Conservation (phyloP, 1,140 invertebrate genomes). For the Nixonia krombeini region DNA sequence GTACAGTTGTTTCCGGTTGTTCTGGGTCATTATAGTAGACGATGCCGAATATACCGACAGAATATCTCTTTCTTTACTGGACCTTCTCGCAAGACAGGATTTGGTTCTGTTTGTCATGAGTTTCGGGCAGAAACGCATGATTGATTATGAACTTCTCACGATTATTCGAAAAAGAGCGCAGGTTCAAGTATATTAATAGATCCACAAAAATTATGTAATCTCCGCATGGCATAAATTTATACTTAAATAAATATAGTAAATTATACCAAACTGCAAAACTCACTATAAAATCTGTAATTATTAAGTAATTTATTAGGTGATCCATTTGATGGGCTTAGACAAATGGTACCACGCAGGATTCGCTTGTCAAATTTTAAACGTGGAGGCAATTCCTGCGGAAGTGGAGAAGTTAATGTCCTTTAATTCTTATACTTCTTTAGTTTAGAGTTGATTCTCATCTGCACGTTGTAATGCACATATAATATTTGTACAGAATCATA, state of each 20-base stretch:
- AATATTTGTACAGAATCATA: conserved; percentile 71
- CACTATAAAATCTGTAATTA: too few species aligned
- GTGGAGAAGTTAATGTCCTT: conserved; percentile 73
- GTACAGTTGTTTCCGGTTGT: conserved; percentile 57
- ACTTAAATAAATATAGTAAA: neutral
- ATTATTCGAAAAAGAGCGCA: conserved; percentile 42
- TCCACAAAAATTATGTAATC: conserved; percentile 2
- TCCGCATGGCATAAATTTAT: conserved; percentile 8
- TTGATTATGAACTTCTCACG: conserved; percentile 35
- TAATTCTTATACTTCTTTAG: neutral
- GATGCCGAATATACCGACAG: conserved; percentile 72
- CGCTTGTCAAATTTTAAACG: conserved; percentile 76
- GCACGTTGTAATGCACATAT: neutral
- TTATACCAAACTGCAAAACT: too few species aligned
- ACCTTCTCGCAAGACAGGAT: conserved; percentile 59
- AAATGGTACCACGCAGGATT: conserved; percentile 75
- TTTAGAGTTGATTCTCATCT: neutral
- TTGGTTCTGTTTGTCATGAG: conserved; percentile 57
- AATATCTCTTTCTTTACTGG: conserved; percentile 71
- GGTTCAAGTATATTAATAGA: conserved; percentile 40
- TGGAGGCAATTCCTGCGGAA: conserved; percentile 74
- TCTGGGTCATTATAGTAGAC: conserved; percentile 73
- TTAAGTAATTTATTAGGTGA: too few species aligned
- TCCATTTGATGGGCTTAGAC: conserved; percentile 61
- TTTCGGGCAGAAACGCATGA: conserved; percentile 48